Base-by-base conservation (phyloP, 2,113 vertebrate genomes). In the Tychaedon coryphoeus region DNA sequence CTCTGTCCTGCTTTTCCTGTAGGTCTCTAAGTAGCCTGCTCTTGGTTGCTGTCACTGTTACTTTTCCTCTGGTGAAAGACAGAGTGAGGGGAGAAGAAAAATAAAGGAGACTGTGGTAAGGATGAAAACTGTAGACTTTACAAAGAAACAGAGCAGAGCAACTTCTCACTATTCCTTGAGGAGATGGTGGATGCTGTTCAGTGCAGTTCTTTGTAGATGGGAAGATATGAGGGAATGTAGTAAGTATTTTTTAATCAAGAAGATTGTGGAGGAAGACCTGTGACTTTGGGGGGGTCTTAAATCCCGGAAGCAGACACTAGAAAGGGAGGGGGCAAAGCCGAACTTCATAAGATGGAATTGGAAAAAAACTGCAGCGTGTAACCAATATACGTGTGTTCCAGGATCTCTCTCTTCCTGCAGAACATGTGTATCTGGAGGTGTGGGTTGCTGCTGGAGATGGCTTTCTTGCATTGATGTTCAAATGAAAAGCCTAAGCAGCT, bases 381-480 rank as follows among this genome's bases (percentile, higher is more conserved):
- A 66, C 56, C 16, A 18, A 8, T 43, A 11, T 16, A 13, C 20
- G 5, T 24, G 12, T 69, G 24, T 71, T 34, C 34, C 61, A 64
- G 48, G 40, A 60, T 72, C 29, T 90, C 33, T 16, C 11, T 50
- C 25, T 85, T 85, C 29, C 69, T 53, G 66, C 53, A 65, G 53
- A 72, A n/a, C 4, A 3, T 17, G 16, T 0, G 0, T 84, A 4
- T 62, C 45, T 66, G 45, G 54, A 56, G 19, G 28, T 66, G 12
- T 85, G 47, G 43, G 18, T 42, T 85, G 19, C 51, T 87, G 23
- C 33, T 74, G 66, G 40, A 82, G 43, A 14, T 19, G 4, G 5
- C 34, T 61, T 84, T 65, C 64, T 60, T 86, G 54, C 45, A 10
- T 71, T 72, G 20, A 42, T 29, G 12, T 28, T 81, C 28, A 73